These are phyloP conservation scores for Zeuzera pyrina DNA, from an alignment of 2,888 invertebrate species.

Conservation along the genomic window DNA sequence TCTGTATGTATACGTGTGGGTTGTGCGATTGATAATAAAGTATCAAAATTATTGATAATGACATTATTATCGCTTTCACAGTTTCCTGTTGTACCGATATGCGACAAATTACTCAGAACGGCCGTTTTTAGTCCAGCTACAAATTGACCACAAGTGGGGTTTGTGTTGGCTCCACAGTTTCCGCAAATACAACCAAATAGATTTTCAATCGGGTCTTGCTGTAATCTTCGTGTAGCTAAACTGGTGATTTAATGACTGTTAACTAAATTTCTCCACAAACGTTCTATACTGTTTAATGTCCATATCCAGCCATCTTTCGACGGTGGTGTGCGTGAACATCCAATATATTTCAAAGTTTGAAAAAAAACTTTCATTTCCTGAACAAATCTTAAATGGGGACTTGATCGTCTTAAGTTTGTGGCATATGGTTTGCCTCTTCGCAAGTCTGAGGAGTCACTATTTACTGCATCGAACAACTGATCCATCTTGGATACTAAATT, in stretches of 20 bases:
- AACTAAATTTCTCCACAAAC: not conserved
- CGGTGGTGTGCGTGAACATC: not conserved
- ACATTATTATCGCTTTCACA: not conserved
- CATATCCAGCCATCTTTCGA: not conserved
- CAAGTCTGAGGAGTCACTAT: slow-evolving; percentile 9
- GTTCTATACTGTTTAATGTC: not conserved
- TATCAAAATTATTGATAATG: not conserved
- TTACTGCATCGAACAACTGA: too few species aligned
- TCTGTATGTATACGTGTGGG: not conserved
- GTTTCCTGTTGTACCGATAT: not conserved
- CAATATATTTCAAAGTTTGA: not conserved
- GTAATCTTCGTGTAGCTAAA: not conserved
- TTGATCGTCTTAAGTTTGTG: too few species aligned
- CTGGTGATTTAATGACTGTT: not conserved
- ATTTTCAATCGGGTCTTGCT: not conserved
- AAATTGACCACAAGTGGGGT: not conserved
- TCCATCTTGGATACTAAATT: too few species aligned
- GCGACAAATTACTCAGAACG: not conserved
- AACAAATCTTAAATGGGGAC: too few species aligned
- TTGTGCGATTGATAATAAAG: not conserved
- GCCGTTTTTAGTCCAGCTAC: not conserved
- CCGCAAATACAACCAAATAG: not conserved
- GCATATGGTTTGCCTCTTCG: too few species aligned
- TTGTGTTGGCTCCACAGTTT: not conserved
- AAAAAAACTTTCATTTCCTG: too few species aligned